Percentiles rank a stretch among this genome's conserved stretches.
Conservation (phyloP, 2,888 invertebrate species). For the Eristalis intricaria region DNA sequence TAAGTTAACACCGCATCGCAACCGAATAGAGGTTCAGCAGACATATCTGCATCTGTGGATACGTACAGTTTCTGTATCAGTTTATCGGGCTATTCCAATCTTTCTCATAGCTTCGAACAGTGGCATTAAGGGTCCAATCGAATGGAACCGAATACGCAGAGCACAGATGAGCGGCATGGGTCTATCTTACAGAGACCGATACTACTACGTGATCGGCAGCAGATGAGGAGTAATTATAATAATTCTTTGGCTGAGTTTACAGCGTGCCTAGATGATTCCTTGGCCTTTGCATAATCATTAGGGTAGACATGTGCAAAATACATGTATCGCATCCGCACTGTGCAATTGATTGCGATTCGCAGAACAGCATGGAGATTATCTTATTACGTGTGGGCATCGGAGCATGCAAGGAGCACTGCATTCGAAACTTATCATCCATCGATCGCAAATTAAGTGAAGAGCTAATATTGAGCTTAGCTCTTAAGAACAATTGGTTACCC, state of each 20-base stretch:
- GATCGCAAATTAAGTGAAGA: constrained; percentile 61
- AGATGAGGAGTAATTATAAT: constrained; percentile 65
- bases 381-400: constrained; percentile 46
- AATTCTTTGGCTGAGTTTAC: constrained; percentile 44
- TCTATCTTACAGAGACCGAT: constrained; percentile 31
- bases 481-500: constrained; percentile 53
- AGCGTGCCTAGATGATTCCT: constrained; percentile 36
- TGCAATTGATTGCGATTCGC: constrained; percentile 53
- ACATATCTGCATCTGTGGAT: constrained; percentile 65
- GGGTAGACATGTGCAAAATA: constrained; percentile 20
- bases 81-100: constrained; percentile 13
- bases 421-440: constrained; percentile 48
- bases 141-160: constrained; percentile 21
- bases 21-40: constrained; percentile 48
- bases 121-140: constrained; percentile 33
- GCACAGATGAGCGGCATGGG: constrained; percentile 15
- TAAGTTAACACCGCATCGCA: constrained; percentile 63
- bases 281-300: constrained; percentile 16
- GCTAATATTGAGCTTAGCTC: constrained; percentile 64
- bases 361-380: constrained; percentile 58
- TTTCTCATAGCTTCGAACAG: not conserved
- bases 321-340: constrained; percentile 7
- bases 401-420: constrained; percentile 24
- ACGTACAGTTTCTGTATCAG: constrained; percentile 24
- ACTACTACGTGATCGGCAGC: constrained; percentile 60